Percentiles rank a stretch among this genome's conserved stretches.
Conservation (phyloP, 1,140 invertebrate genomes). For the Bombus confusus region DNA sequence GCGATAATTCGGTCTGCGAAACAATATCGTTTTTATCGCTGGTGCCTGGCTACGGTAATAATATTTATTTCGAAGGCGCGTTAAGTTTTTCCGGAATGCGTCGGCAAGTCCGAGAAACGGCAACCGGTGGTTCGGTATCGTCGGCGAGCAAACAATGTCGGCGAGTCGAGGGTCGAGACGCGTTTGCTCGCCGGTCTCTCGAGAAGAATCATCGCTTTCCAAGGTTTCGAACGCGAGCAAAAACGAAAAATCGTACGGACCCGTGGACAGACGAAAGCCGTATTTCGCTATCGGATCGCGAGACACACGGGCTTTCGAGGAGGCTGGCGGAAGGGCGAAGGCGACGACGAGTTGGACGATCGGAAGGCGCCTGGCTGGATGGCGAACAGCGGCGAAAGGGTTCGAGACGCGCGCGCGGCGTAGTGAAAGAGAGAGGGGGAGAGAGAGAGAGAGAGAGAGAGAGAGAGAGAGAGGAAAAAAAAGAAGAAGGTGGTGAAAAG, state of each 20-base stretch:
- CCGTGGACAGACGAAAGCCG: too few species aligned
- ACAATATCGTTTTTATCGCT: slow-evolving; percentile 46
- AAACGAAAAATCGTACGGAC: too few species aligned
- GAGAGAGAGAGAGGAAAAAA: neutral
- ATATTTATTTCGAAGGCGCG: slow-evolving; percentile 42
- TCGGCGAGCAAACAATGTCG: too few species aligned
- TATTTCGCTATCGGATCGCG: too few species aligned
- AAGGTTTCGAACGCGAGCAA: too few species aligned
- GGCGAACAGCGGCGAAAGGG: too few species aligned
- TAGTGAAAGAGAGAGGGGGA: neutral
- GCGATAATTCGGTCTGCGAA: slow-evolving; percentile 33
- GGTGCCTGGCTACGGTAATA: slow-evolving; percentile 37
- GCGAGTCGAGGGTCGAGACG: too few species aligned
- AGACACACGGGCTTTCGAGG: neutral
- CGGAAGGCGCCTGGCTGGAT: neutral
- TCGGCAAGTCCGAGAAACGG: slow-evolving; percentile 22
- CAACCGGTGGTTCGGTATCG: neutral
- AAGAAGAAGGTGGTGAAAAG: slow-evolving; percentile 7
- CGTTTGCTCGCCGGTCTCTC: too few species aligned
- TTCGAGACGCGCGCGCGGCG: too few species aligned
- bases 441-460: neutral
- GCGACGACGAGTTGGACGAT: neutral
- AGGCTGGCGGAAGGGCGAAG: neutral
- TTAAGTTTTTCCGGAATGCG: slow-evolving; percentile 37
- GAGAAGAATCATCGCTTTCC: too few species aligned